Percentiles rank a stretch among this genome's conserved stretches.
phyloP scores from a whole-genome alignment of 2,113 vertebrate species.

The Tetrao urogallus region DNA sequence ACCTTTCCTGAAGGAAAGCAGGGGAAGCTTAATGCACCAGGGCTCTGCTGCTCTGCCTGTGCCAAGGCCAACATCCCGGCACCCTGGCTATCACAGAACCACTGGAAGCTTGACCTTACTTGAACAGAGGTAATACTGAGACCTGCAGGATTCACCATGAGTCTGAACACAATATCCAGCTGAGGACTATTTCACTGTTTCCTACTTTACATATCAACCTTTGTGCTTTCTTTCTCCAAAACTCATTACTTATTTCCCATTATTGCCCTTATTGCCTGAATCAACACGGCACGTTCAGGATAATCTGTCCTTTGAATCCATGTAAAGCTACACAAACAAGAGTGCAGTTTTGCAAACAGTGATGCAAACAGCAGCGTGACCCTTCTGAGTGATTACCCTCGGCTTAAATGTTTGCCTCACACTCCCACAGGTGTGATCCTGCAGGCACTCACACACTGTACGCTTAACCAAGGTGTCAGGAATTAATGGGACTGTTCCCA shows the following conservation, averaged over 20 bases:
- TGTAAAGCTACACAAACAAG: neutral
- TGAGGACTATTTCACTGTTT: neutral
- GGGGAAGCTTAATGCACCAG: neutral
- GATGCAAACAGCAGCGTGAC: neutral
- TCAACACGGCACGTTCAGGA: neutral
- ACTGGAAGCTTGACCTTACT: neutral
- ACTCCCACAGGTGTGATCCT: neutral
- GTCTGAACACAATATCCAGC: neutral
- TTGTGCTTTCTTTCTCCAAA: neutral
- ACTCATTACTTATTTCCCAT: neutral
- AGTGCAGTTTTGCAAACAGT: neutral
- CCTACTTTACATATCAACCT: neutral
- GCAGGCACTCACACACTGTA: neutral
- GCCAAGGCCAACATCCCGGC: fast-evolving
- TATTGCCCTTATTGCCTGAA: neutral
- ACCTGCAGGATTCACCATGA: neutral
- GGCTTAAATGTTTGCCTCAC: neutral
- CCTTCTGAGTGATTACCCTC: neutral
- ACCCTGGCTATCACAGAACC: neutral
- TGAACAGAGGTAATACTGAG: neutral
- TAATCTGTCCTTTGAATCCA: neutral
- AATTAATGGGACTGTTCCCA: neutral
- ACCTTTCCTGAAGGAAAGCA: neutral
- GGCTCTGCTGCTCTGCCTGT: neutral
- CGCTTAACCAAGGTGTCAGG: neutral